Conservation (phyloP, 2,888 invertebrate species). For the Latrodectus hesperus region DNA sequence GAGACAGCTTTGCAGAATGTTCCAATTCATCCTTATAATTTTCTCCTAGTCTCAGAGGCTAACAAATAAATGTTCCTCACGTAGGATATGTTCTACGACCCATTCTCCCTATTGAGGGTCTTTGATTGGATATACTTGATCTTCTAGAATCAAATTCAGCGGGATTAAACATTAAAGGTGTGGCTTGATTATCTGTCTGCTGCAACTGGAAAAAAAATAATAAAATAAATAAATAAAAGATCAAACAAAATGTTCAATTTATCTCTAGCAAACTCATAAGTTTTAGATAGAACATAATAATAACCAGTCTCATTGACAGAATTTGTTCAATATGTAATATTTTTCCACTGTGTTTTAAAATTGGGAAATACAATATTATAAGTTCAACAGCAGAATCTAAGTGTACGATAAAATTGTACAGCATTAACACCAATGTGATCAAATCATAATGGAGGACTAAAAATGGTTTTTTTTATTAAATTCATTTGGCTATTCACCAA, state of each 20-base stretch:
- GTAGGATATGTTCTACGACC: constrained; percentile 64
- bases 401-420: too few species aligned
- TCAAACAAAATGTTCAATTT: neutral
- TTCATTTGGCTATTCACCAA: too few species aligned
- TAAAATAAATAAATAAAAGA: neutral
- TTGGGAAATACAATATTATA: too few species aligned
- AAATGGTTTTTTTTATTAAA: too few species aligned
- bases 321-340: too few species aligned
- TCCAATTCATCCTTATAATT: constrained; percentile 11
- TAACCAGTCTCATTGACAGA: too few species aligned
- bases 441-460: too few species aligned
- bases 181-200: constrained; percentile 20
- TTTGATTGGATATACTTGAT: constrained; percentile 21
- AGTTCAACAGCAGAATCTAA: too few species aligned
- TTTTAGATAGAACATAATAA: too few species aligned
- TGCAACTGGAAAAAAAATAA: constrained; percentile 33
- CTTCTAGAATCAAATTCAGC: constrained; percentile 61
- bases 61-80: constrained; percentile 22
- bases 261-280: too few species aligned
- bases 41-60: neutral
- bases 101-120: constrained; percentile 36
- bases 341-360: too few species aligned
- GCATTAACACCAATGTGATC: too few species aligned
- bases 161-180: constrained; percentile 68
- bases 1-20: constrained; percentile 16